Evolutionary conservation across 1,140 invertebrate genomes (phyloP).

Genomic region (Pogonomyrmex barbatus): DNA sequence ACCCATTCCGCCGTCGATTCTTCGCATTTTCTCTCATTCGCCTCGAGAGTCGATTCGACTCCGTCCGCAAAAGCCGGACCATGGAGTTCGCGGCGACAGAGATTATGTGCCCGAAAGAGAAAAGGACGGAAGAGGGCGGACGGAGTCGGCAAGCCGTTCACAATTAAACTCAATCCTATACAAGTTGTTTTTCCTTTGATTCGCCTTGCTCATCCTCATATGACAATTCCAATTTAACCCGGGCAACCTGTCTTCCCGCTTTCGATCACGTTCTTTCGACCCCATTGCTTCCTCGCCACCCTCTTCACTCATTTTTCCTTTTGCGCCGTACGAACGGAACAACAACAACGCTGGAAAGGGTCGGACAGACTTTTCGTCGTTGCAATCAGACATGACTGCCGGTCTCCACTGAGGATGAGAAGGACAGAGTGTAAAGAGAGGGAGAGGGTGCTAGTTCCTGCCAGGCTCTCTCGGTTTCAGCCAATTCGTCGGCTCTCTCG

Average conservation of each 20-base stretch:
- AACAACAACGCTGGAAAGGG: slow-evolving; percentile 56
- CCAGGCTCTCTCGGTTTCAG: slow-evolving; percentile 76
- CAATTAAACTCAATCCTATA: slow-evolving; percentile 79
- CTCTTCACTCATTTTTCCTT: slow-evolving; percentile 35
- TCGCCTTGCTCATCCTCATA: slow-evolving; percentile 79
- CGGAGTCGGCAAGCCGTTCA: slow-evolving; percentile 58
- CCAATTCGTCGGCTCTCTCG: slow-evolving; percentile 78
- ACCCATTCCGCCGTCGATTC: slow-evolving; percentile 36
- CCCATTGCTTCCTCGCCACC: slow-evolving; percentile 22
- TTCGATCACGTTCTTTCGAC: slow-evolving; percentile 64
- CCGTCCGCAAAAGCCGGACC: slow-evolving; percentile 64
- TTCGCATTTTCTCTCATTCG: slow-evolving; percentile 60
- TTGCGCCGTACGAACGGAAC: slow-evolving; percentile 39
- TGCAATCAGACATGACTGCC: slow-evolving; percentile 83
- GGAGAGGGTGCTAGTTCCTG: slow-evolving; percentile 9
- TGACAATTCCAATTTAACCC: slow-evolving; percentile 84
- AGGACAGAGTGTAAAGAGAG: not conserved
- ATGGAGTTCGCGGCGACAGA: slow-evolving; percentile 59
- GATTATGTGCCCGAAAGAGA: slow-evolving; percentile 43
- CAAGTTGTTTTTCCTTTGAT: slow-evolving; percentile 79
- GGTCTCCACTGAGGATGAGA: slow-evolving; percentile 43
- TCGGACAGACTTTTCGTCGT: slow-evolving; percentile 82
- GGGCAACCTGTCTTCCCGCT: slow-evolving; percentile 73
- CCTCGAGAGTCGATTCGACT: slow-evolving; percentile 56
- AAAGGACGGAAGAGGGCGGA: not conserved